Conservation (phyloP, 2,888 invertebrate species). For the Tromatobia lineatoria region DNA sequence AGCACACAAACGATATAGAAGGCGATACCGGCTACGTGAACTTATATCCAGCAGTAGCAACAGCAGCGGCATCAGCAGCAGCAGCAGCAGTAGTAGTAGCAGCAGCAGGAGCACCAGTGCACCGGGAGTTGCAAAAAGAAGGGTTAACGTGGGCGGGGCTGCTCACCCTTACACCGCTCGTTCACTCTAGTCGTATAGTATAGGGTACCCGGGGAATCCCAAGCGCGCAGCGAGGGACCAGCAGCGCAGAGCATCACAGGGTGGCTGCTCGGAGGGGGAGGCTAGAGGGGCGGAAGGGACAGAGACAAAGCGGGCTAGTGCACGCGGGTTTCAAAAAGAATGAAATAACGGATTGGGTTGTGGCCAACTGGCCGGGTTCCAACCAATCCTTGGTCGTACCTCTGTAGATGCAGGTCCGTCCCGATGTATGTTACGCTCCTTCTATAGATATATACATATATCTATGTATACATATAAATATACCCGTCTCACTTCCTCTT, state of each 20-base stretch:
- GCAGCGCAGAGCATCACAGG: constrained; percentile 62
- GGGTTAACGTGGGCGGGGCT: constrained; percentile 69
- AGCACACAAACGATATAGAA: constrained; percentile 11
- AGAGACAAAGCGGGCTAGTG: constrained; percentile 59
- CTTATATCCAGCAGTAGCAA: constrained; percentile 40
- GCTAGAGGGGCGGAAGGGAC: constrained; percentile 61
- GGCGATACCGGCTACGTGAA: constrained; percentile 58
- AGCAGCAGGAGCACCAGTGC: constrained; percentile 54
- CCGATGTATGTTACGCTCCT: constrained; percentile 77
- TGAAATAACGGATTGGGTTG: constrained; percentile 85
- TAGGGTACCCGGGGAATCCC: constrained; percentile 65
- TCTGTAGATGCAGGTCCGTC: constrained; percentile 77
- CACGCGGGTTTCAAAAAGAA: constrained; percentile 83
- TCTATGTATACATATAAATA: constrained; percentile 55
- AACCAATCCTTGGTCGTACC: constrained; percentile 83
- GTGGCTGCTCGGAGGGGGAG: constrained; percentile 63
- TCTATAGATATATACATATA: constrained; percentile 57
- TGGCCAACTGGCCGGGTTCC: constrained; percentile 84
- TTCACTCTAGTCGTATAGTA: constrained; percentile 55
- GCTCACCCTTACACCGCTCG: constrained; percentile 66
- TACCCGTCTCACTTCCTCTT: constrained; percentile 32
- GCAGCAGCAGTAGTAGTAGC: too few species aligned
- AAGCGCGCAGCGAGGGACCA: constrained; percentile 63
- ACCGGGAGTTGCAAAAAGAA: constrained; percentile 64
- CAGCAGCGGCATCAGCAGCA: too few species aligned